Base-by-base conservation (phyloP, 1,140 invertebrate species). In the Whitmania pigra region DNA sequence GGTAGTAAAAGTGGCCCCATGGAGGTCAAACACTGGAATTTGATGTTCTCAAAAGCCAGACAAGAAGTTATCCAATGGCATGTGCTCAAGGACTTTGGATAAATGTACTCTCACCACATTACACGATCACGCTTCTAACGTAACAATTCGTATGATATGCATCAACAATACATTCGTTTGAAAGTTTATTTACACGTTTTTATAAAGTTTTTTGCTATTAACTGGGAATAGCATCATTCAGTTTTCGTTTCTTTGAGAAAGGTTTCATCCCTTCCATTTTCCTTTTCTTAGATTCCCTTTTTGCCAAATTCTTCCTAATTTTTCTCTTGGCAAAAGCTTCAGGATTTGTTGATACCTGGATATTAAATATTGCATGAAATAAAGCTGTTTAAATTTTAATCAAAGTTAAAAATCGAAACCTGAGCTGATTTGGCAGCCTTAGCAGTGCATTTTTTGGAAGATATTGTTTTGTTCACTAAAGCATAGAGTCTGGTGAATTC, bases 21-120 rank as follows among this genome's bases (percentile, higher is more conserved):
- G 55, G 91, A 91, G 25, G 86, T 89, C 67, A 88, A 92, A 78
- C 91, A 94, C 79, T 94, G 92, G 92, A 85, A 90, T 68, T 89
- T 91, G 80, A 93, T 92, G 90, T 79, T 92, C 76, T 88, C 91
- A 77, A 91, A 89, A 82, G 89, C 89, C 29, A 84, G 90, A 54
- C 88, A 90, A 79, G 89, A 89, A 0, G 89, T 92, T 2, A 88
- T 90, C 0, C 90, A 92, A 80, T 92, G 90, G 90, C 91, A 92
- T 79, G 85, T 89, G 0, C 82, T 92, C 57, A 85, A 87, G 79
- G 89, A 89, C 79, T 74, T 74, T 54, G 66, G 73, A 5, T 49
- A 13, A 49, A 49, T 49, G 13, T 49, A 49, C 11, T 49, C 15
- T 49, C 43, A 11, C 9, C 13, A 17, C 43, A 11, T 17, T 49